phyloP scores from a whole-genome alignment of 1,140 invertebrate genomes.

The Apolygus lucorum region DNA sequence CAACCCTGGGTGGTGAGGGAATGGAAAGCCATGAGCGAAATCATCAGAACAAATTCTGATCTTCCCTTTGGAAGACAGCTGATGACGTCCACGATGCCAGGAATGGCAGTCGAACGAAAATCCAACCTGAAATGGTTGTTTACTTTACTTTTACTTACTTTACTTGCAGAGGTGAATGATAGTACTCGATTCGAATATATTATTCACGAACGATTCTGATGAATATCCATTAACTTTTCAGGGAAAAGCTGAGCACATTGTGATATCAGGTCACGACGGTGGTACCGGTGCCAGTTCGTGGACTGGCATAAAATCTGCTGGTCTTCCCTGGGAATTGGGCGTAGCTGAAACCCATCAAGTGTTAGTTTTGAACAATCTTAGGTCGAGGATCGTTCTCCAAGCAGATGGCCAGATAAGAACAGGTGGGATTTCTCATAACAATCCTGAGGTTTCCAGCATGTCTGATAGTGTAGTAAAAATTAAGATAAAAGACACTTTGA shows the following conservation, averaged over 20 bases:
- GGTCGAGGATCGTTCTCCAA: conserved; percentile 89
- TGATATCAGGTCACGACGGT: conserved; percentile 97
- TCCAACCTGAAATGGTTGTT: no score
- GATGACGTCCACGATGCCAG: no score
- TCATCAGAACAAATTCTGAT: no score
- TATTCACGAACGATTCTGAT: neutral
- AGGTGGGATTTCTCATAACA: conserved; percentile 37
- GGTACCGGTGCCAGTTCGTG: conserved; percentile 96
- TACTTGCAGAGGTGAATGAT: no score
- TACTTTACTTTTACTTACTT: no score
- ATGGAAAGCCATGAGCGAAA: no score
- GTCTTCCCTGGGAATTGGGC: conserved; percentile 95
- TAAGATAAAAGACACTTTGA: neutral
- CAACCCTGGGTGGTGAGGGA: no score
- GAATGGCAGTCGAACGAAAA: no score
- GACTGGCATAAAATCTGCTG: conserved; percentile 93
- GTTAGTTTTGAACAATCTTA: conserved; percentile 88
- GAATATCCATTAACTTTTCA: conserved; percentile 37
- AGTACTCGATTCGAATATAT: no score
- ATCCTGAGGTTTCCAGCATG: no score
- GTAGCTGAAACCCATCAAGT: conserved; percentile 96
- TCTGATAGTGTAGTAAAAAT: neutral
- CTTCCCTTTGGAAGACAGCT: no score
- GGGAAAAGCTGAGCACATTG: conserved; percentile 97
- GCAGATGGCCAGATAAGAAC: conserved; percentile 91